Percentiles rank a stretch among this genome's conserved stretches.
Conservation (phyloP, 2,888 invertebrate genomes). For the Habroteleia sp. region DNA sequence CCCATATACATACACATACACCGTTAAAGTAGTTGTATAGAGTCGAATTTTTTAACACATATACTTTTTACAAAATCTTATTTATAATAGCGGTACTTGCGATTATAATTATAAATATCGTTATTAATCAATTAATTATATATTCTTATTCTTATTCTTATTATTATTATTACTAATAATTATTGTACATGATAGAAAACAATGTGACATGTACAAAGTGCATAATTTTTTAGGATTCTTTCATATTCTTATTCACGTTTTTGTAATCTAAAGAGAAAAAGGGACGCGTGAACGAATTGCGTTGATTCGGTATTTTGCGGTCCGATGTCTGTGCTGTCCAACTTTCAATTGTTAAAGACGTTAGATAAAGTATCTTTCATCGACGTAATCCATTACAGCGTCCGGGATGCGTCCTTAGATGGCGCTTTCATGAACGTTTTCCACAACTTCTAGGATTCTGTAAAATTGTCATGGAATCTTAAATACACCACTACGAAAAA, state of each 20-base stretch:
- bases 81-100: constrained; percentile 75
- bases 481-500: constrained; percentile 15
- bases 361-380: not conserved
- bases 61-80: constrained; percentile 79
- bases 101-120: constrained; percentile 67
- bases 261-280: constrained; percentile 66
- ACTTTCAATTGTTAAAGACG: constrained; percentile 2
- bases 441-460: constrained; percentile 15
- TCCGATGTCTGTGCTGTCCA: not conserved
- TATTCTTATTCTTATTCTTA: constrained; percentile 36
- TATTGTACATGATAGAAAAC: constrained; percentile 55
- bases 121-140: constrained; percentile 63
- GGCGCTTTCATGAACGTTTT: constrained; percentile 5
- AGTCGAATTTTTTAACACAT: constrained; percentile 73
- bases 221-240: constrained; percentile 38
- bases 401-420: not conserved
- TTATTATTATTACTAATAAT: constrained; percentile 63
- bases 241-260: constrained; percentile 69
- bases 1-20: constrained; percentile 8
- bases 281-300: constrained; percentile 28
- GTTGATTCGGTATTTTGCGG: not conserved
- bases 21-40: constrained; percentile 25
- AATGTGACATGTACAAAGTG: constrained; percentile 72
- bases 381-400: constrained; percentile 1
- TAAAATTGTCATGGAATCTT: constrained; percentile 32